Base-by-base conservation (phyloP, 1,140 invertebrate genomes). In the Drosophila sturtevanti region DNA sequence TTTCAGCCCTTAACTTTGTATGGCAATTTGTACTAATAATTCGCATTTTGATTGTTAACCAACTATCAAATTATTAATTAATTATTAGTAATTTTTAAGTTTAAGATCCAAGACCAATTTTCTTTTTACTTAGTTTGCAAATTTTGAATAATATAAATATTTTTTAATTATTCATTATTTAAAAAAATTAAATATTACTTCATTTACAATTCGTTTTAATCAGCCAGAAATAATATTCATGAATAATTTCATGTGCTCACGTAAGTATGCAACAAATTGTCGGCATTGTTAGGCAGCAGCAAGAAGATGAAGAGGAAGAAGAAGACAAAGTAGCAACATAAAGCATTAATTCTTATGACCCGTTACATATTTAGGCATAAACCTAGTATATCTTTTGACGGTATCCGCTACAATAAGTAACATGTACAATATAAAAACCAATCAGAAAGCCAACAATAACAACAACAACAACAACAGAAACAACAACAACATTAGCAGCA, bases 371-470 rank as follows among this genome's bases (percentile, higher is more conserved):
- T 34, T 34, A 55, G 54, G 24, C 7, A 10, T 16, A 56, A 34
- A 56, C 24, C 7, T 12, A 9, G 0, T 27, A 48, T 67, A 61
- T 21, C 37, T 10, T 10, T 59, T 14, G 22, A 2, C 11, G n/a
- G 1, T 68, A 75, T 38, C 38, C 63, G 55, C 16, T 18, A 1
- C 38, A 56, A 68, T 72, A 75, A 55, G 67, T 75, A 56, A 56
- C 22, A 56, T 34, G 54, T 58, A 59, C 37, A 48, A 61, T 35
- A 48, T 61, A 64, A 81, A 80, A 81, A 81, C 66, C 81, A 81
- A 85, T 85, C 81, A 86, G 79, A 86, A 81, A 56, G 68, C 14
- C 37, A 10, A 9, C n/a, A 14, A 41, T 35, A 34, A 58, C 37
- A 71, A 55, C 62, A 56, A 48, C 37, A 71, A 55, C 62, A 56